Conservation (phyloP, 2,113 vertebrate species). For the Petroica traversi region DNA sequence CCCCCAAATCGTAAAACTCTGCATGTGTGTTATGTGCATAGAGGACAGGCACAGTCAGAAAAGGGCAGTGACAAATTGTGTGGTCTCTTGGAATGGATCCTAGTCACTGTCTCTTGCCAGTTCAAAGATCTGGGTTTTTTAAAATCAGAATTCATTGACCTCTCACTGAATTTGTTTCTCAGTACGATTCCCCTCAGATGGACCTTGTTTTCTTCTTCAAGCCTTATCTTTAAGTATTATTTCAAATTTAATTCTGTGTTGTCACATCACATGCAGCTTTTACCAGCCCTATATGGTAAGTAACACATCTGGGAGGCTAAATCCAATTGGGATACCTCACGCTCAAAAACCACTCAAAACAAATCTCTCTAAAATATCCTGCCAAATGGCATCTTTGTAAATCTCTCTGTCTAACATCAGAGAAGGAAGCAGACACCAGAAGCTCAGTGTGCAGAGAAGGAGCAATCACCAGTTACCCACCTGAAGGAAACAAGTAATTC, state of each 20-base stretch:
- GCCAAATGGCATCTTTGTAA: slow-evolving; percentile 50
- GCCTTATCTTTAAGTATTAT: slow-evolving; percentile 25
- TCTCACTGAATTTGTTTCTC: slow-evolving; percentile 55
- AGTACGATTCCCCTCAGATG: slow-evolving; percentile 47
- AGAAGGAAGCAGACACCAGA: slow-evolving; percentile 6
- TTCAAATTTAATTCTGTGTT: slow-evolving; percentile 41
- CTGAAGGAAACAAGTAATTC: slow-evolving; percentile 21
- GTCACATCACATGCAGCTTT: slow-evolving; percentile 21
- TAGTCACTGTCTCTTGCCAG: background rate
- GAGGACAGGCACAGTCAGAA: background rate
- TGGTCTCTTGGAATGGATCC: background rate
- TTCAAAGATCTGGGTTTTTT: background rate
- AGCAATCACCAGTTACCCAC: background rate
- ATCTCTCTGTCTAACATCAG: background rate
- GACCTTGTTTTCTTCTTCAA: slow-evolving; percentile 56
- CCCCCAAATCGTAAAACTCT: background rate
- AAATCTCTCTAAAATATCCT: slow-evolving; percentile 70
- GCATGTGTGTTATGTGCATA: background rate
- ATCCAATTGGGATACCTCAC: slow-evolving; percentile 41
- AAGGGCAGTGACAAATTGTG: background rate
- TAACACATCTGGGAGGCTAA: slow-evolving; percentile 59
- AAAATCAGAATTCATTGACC: slow-evolving; percentile 1
- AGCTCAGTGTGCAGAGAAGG: background rate
- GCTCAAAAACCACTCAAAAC: slow-evolving; percentile 56
- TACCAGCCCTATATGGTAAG: slow-evolving; percentile 21